Evolutionary conservation across 1,140 invertebrate genomes (phyloP), one percentile per base, ranked within the genome.

Genomic region (Diuraphis noxia): DNA sequence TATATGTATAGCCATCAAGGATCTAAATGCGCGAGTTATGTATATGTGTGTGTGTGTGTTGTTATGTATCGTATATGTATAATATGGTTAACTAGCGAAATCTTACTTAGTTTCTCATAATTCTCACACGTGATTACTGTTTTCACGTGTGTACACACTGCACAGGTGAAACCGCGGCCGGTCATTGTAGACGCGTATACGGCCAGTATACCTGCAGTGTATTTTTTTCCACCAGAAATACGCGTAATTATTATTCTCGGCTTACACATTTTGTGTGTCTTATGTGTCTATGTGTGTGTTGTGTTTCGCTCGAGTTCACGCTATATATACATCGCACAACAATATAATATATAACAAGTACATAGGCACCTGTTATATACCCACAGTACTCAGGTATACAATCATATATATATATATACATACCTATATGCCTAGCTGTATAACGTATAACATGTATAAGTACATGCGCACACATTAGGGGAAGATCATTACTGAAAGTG

Each of bases 401-500:
- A n/a, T n/a, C n/a, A n/a, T n/a, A n/a, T n/a, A n/a, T n/a, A n/a
- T n/a, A n/a, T n/a, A n/a, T n/a, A n/a, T n/a, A n/a, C n/a, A n/a
- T 10, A 17, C 25, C 9, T 9, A 72, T 10, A 13, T 3, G 1
- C 5, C 10, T 77, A 41, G 21, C 25, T 82, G n/a, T 41, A 41
- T 30, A 63, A 4, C 36, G 10, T 56, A 9, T 56, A 21, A 4
- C 9, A 23, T n/a, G 9, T 77, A 46, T 72, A n/a, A n/a, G n/a
- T n/a, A 49, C 41, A 49, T 82, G 43, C 34, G 34, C 40, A 49
- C 40, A 49, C 46, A 52, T n/a, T 85, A 85, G 21, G 84, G 43
- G 84, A 86, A 86, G 84, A 86, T 23, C 88, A 79, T 81, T 81
- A 82, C 77, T 82, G 77, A 91, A 91, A 82, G 89, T 91, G 89